Conservation (phyloP, 2,113 vertebrate genomes). For the Chlamydotis undulata region DNA sequence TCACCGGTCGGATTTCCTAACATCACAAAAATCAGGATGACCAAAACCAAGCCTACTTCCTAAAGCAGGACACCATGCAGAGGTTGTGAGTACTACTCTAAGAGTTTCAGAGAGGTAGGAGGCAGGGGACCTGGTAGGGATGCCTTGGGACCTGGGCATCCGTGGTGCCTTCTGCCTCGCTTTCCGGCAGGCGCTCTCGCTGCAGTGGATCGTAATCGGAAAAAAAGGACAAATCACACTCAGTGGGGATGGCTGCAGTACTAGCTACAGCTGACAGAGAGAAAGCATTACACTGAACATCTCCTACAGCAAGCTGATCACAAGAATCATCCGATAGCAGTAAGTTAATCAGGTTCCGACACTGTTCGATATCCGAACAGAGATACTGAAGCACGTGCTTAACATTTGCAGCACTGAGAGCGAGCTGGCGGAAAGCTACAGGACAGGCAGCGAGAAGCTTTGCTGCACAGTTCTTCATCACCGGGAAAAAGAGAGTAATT, state of each 20-base stretch:
- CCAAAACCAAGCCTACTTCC: not conserved
- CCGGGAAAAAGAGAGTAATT: not conserved
- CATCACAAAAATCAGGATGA: not conserved
- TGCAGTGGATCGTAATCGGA: not conserved
- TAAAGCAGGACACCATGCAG: not conserved
- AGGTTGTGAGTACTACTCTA: not conserved
- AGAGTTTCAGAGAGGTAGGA: not conserved
- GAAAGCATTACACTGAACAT: not conserved
- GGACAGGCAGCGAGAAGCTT: not conserved
- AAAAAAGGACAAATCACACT: not conserved
- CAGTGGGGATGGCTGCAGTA: not conserved
- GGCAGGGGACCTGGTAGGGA: not conserved
- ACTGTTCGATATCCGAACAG: not conserved
- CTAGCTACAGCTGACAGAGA: not conserved
- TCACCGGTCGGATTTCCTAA: not conserved
- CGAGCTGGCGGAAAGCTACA: not conserved
- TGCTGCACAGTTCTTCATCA: not conserved
- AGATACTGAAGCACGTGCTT: not conserved
- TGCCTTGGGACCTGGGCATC: not conserved
- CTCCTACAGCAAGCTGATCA: not conserved
- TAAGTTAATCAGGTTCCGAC: not conserved
- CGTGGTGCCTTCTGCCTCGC: too few species aligned
- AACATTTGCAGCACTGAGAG: too few species aligned
- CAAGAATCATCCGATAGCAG: accelerated
- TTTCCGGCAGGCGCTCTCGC: not conserved